These are phyloP conservation scores for Drosophila ohnishii DNA, from an alignment of 1,140 invertebrate genomes.

Conservation along the genomic window DNA sequence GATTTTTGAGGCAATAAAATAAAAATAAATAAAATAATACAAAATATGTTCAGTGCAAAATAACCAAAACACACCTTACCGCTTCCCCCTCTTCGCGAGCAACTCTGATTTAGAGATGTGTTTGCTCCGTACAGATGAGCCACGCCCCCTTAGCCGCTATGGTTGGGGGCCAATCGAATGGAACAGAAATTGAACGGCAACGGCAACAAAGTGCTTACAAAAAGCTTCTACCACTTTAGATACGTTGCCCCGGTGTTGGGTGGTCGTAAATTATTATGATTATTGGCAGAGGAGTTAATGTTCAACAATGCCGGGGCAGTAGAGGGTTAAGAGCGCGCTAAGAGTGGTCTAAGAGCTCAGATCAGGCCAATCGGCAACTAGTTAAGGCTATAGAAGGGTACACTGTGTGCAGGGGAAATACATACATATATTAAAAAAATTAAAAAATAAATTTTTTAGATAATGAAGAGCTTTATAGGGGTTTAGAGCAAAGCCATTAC, in stretches of 20 bases:
- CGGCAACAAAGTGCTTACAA: constrained; percentile 65
- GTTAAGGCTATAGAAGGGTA: constrained; percentile 51
- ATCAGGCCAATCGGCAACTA: constrained; percentile 69
- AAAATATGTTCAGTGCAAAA: constrained; percentile 4
- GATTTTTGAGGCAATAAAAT: neutral
- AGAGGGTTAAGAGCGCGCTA: neutral
- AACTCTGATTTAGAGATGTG: constrained; percentile 38
- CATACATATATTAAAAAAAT: neutral
- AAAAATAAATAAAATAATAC: neutral
- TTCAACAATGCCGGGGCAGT: constrained; percentile 41
- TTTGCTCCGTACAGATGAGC: constrained; percentile 27
- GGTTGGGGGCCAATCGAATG: constrained; percentile 4
- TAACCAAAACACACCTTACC: neutral
- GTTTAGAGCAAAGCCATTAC: too few relatives aligned
- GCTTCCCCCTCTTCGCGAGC: neutral
- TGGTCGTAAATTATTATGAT: constrained; percentile 78
- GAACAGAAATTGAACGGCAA: neutral
- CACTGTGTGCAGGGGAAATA: neutral
- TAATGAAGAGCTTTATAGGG: neutral
- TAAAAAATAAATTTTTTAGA: neutral
- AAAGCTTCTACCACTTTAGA: constrained; percentile 48
- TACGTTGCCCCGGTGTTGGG: constrained; percentile 53
- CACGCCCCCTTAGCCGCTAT: constrained; percentile 21
- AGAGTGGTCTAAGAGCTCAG: constrained; percentile 11
- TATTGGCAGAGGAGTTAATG: constrained; percentile 76